Evolutionary conservation across 2,888 invertebrate species (phyloP).

Genomic region (Liodrosophila aerea): DNA sequence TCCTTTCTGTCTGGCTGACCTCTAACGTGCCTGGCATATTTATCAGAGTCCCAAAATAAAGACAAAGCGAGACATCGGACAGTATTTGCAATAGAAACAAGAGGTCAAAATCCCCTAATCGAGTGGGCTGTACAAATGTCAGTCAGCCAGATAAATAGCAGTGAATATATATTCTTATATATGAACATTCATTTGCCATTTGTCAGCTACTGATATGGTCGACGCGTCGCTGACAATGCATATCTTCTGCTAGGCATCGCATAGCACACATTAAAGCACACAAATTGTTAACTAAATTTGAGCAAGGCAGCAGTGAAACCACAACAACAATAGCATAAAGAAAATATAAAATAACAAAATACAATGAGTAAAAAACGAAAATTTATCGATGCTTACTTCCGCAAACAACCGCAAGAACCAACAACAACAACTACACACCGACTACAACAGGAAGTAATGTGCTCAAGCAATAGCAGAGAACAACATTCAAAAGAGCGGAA

Average conservation of each 20-base stretch:
- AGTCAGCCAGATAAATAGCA: constrained; percentile 44
- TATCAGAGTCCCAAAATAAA: constrained; percentile 6
- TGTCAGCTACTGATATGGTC: constrained; percentile 4
- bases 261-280: constrained; percentile 34
- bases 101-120: constrained; percentile 9
- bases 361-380: constrained; percentile 66
- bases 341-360: constrained; percentile 20
- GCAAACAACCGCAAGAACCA: constrained; percentile 49
- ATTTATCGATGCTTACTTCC: constrained; percentile 71
- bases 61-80: neutral
- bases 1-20: neutral
- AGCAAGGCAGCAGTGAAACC: constrained; percentile 15
- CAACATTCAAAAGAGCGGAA: constrained; percentile 24
- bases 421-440: constrained; percentile 25
- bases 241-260: constrained; percentile 39
- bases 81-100: constrained; percentile 19
- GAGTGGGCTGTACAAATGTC: constrained; percentile 19
- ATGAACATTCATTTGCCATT: neutral
- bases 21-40: constrained; percentile 42
- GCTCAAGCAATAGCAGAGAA: constrained; percentile 42
- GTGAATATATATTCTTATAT: constrained; percentile 23
- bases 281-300: constrained; percentile 55
- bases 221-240: constrained; percentile 8
- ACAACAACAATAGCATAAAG: constrained; percentile 9
- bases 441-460: constrained; percentile 52